Evolutionary conservation across 2,797 vertebrate genomes (phyloP).

Genomic region (Paramormyrops hopkinsi): DNA sequence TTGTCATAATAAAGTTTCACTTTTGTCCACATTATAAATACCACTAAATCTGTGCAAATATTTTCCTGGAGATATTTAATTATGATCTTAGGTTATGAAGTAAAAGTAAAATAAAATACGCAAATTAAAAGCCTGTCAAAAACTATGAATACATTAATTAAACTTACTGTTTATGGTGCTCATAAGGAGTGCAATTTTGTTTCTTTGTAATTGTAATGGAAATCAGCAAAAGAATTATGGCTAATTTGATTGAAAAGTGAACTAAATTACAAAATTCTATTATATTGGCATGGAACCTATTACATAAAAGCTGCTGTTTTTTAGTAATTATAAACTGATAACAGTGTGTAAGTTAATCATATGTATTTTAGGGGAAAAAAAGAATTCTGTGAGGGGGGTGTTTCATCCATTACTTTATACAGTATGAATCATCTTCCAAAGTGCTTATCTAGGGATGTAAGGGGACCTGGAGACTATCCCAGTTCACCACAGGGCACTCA

Average conservation of each 20-base stretch:
- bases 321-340: conserved; percentile 9
- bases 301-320: conserved; percentile 3
- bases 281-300: conserved; percentile 2
- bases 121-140: conserved; percentile 20
- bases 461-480: neutral
- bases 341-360: conserved; percentile 2
- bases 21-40: neutral
- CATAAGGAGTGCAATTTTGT: conserved; percentile 16
- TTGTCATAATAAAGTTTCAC: neutral
- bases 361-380: neutral
- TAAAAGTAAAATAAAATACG: conserved; percentile 18
- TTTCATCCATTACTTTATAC: neutral
- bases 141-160: conserved; percentile 11
- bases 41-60: neutral
- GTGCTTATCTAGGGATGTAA: neutral
- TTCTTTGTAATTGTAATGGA: conserved; percentile 15
- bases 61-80: conserved; percentile 9
- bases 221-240: conserved; percentile 1
- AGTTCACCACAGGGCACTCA: neutral
- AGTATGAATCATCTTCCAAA: neutral
- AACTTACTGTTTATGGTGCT: conserved; percentile 12
- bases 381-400: neutral
- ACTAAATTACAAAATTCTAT: conserved; percentile 14
- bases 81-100: conserved; percentile 16
- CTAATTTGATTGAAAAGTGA: conserved; percentile 12